Percentiles rank a stretch among this genome's conserved stretches.
Evolutionary conservation across 2,113 vertebrate genomes (phyloP).

Genomic region (Propithecus coquereli): DNA sequence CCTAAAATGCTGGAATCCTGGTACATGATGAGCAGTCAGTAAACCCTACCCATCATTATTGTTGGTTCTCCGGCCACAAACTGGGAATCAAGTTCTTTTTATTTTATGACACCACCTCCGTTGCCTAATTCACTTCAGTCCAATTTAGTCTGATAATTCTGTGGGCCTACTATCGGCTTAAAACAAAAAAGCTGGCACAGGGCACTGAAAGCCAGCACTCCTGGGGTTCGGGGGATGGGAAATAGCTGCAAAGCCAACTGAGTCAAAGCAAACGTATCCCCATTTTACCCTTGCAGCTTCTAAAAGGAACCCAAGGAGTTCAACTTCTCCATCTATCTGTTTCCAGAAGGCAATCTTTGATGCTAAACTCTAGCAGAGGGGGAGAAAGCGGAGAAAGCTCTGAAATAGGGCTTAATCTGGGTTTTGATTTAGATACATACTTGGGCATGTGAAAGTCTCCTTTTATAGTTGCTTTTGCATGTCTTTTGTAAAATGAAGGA

Average conservation of each 20-base stretch:
- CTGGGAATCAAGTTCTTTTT: not conserved
- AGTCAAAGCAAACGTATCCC: not conserved
- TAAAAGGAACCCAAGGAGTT: not conserved
- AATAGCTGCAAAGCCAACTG: not conserved
- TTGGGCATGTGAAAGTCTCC: not conserved
- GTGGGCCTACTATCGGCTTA: not conserved
- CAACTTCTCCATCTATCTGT: not conserved
- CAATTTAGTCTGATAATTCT: not conserved
- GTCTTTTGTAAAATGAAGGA: not conserved
- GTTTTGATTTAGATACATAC: not conserved
- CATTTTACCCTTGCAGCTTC: not conserved
- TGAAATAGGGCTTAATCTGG: not conserved
- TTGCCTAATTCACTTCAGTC: not conserved
- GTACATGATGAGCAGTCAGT: not conserved
- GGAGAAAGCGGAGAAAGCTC: not conserved
- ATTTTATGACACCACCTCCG: not conserved
- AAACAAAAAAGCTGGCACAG: not conserved
- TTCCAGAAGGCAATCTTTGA: not conserved
- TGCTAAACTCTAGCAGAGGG: not conserved
- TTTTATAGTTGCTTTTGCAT: not conserved
- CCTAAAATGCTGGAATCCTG: not conserved
- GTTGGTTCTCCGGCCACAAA: not conserved
- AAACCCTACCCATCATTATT: not conserved
- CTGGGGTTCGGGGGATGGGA: fast-evolving
- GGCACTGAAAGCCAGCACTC: not conserved